phyloP scores from a whole-genome alignment of 2,113 vertebrate genomes.

The Sander lucioperca region DNA sequence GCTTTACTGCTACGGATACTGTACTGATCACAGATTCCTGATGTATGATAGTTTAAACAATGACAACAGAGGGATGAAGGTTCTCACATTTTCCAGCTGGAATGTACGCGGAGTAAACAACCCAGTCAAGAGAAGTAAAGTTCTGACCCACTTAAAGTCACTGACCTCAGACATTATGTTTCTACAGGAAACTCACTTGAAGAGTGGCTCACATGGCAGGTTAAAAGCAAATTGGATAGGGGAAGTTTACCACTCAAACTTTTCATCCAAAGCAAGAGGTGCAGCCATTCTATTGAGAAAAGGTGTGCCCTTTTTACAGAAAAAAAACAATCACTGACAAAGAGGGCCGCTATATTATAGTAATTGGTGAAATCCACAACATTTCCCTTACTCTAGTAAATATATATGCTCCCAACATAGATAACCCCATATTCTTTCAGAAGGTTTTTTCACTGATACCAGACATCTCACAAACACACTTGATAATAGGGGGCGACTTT shows the following conservation, averaged over 20 bases:
- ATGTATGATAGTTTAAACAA: no score
- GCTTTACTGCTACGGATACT: no score
- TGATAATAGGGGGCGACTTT: background rate
- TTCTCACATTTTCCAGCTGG: background rate
- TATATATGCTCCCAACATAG: no score
- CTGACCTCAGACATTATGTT: background rate
- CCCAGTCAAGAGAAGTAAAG: background rate
- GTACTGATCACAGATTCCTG: no score
- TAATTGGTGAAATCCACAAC: background rate
- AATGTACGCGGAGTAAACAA: background rate
- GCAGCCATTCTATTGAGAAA: background rate
- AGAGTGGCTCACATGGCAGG: background rate
- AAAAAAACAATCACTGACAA: background rate
- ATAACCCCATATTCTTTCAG: no score
- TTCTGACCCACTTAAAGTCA: background rate
- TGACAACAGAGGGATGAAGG: no score
- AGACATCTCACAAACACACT: background rate
- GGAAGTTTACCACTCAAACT: background rate
- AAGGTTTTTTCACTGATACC: background rate
- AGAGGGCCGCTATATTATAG: background rate
- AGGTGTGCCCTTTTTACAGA: background rate
- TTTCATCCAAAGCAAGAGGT: background rate
- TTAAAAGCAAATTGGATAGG: background rate
- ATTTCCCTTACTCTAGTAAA: background rate
- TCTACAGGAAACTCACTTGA: background rate